Conservation (phyloP, 2,113 vertebrate species). For the Aviceda subcristata region DNA sequence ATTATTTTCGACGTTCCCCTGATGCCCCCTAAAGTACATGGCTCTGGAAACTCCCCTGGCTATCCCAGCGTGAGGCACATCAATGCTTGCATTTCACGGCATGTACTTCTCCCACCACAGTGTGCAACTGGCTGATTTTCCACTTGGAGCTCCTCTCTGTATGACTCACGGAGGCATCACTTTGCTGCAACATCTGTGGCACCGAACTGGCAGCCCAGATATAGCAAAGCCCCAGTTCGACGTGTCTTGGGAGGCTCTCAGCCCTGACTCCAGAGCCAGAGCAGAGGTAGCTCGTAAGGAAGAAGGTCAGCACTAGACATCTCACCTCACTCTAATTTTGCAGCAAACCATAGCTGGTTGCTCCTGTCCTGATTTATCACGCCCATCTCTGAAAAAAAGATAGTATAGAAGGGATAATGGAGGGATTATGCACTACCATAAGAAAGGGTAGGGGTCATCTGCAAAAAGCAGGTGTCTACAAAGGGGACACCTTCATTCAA, state of each 20-base stretch:
- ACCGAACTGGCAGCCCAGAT: background rate
- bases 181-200: background rate
- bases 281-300: background rate
- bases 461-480: background rate
- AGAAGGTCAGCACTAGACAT: background rate
- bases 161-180: background rate
- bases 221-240: background rate
- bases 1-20: background rate
- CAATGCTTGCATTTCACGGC: background rate
- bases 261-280: background rate
- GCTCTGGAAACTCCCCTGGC: background rate
- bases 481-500: background rate
- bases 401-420: background rate
- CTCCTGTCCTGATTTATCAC: background rate
- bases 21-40: fast-evolving
- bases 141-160: background rate
- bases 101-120: background rate
- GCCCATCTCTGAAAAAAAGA: background rate
- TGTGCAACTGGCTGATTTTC: background rate
- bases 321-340: background rate
- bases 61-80: background rate
- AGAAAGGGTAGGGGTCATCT: background rate
- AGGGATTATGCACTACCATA: fast-evolving
- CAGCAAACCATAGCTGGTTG: background rate
- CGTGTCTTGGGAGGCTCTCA: background rate